Percentiles rank a stretch among this genome's conserved stretches.
Evolutionary conservation across 2,113 vertebrate genomes (phyloP).

Genomic region (Nyctereutes procyonoides): DNA sequence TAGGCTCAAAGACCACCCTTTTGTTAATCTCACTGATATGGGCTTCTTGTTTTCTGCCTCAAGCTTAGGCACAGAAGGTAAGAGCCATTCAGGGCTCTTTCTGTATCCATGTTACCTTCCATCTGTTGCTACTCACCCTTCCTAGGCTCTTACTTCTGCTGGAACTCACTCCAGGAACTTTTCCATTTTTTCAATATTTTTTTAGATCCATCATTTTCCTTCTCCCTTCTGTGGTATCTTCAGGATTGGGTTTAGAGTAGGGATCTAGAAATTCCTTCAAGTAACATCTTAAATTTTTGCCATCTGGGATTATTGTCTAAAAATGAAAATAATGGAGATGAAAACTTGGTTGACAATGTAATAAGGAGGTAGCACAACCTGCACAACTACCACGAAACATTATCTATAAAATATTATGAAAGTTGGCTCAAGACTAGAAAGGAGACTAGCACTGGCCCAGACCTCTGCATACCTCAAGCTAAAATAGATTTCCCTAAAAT

Average conservation of each 20-base stretch:
- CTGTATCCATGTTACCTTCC: not conserved
- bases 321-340: not conserved
- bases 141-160: not conserved
- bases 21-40: not conserved
- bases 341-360: not conserved
- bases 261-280: conserved; percentile 13
- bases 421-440: not conserved
- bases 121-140: not conserved
- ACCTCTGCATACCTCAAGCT: not conserved
- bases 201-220: not conserved
- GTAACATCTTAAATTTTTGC: not conserved
- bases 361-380: not conserved
- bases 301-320: not conserved
- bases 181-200: not conserved
- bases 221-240: not conserved
- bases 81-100: not conserved
- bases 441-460: not conserved
- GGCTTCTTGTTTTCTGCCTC: not conserved
- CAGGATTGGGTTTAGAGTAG: not conserved
- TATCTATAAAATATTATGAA: not conserved
- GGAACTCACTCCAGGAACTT: not conserved
- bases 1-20: not conserved
- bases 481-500: not conserved
- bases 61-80: not conserved
- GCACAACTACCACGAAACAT: not conserved